Conservation (phyloP, 2,113 vertebrate genomes). For the Bothrops jararaca region DNA sequence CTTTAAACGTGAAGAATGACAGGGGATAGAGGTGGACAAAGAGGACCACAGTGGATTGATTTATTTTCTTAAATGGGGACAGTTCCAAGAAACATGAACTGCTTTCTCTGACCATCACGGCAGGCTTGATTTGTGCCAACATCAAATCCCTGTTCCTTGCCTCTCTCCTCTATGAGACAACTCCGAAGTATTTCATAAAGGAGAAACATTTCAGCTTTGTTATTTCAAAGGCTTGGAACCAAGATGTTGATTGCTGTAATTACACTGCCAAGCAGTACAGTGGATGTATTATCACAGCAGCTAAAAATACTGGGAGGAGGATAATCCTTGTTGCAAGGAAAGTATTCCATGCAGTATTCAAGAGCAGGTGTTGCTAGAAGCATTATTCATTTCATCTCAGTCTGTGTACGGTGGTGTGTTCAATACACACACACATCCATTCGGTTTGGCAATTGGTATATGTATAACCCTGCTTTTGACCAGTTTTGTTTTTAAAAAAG, state of each 20-base stretch:
- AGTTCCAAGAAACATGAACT: neutral
- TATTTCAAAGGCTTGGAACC: neutral
- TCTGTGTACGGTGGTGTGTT: neutral
- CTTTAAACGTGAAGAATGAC: neutral
- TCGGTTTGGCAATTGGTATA: neutral
- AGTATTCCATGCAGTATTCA: neutral
- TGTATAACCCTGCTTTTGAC: neutral
- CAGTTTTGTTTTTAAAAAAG: neutral
- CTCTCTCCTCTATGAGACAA: neutral
- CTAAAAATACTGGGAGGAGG: conserved; percentile 41
- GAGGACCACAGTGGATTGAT: neutral
- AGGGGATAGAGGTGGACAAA: neutral
- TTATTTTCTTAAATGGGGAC: neutral
- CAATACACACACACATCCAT: neutral
- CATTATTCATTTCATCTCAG: neutral
- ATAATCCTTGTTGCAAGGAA: neutral
- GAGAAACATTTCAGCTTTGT: neutral
- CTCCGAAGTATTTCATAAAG: neutral
- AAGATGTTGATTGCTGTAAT: conserved; percentile 28
- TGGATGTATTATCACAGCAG: conserved; percentile 15
- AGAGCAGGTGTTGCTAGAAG: conserved; percentile 10
- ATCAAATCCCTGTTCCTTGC: accelerated
- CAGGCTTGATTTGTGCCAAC: neutral
- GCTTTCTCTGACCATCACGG: neutral
- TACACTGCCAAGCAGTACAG: conserved; percentile 3